Evolutionary conservation across 2,797 vertebrate species (phyloP).

Genomic region (Melanogrammus aeglefinus): DNA sequence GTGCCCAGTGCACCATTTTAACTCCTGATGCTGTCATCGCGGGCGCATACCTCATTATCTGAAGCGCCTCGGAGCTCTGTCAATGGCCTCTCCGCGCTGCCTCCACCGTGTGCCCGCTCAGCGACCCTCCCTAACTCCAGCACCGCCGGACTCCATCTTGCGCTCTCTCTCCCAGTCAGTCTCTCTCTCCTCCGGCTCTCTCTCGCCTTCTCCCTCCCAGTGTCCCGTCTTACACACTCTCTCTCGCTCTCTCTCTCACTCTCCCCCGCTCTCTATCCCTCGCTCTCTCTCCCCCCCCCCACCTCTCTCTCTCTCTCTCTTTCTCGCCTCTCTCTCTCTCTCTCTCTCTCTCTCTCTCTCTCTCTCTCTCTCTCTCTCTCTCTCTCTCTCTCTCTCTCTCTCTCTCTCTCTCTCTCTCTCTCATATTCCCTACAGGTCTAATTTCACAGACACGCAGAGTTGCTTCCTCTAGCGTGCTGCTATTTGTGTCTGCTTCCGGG

Average conservation of each 20-base stretch:
- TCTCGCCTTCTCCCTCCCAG: conserved; percentile 20
- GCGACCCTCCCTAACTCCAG: conserved; percentile 57
- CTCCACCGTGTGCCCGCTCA: conserved; percentile 55
- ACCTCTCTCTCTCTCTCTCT: not conserved
- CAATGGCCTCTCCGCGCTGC: conserved; percentile 64
- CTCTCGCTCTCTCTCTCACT: not conserved
- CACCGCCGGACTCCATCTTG: conserved; percentile 7
- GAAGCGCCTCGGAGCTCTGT: conserved; percentile 50
- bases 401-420: not conserved
- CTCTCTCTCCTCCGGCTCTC: not conserved
- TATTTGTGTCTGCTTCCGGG: conserved; percentile 24
- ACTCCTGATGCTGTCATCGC: conserved; percentile 30
- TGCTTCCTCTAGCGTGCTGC: conserved; percentile 16
- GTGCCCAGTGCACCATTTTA: conserved; percentile 28
- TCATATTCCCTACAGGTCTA: conserved; percentile 28
- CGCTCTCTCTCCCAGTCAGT: not conserved
- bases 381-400: conserved; percentile 25
- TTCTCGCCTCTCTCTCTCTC: conserved; percentile 12
- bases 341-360: conserved; percentile 11
- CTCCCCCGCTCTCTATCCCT: conserved; percentile 28
- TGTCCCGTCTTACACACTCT: not conserved
- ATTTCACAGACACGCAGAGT: conserved; percentile 24
- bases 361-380: conserved; percentile 6
- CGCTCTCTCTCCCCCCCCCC: conserved; percentile 1
- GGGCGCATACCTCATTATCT: conserved; percentile 45